A percentile compares a stretch with the other conserved stretches of the same genome.
These are phyloP conservation scores for Cremastinae sp. DNA, from an alignment of 2,888 invertebrate genomes.

Conservation along the genomic window DNA sequence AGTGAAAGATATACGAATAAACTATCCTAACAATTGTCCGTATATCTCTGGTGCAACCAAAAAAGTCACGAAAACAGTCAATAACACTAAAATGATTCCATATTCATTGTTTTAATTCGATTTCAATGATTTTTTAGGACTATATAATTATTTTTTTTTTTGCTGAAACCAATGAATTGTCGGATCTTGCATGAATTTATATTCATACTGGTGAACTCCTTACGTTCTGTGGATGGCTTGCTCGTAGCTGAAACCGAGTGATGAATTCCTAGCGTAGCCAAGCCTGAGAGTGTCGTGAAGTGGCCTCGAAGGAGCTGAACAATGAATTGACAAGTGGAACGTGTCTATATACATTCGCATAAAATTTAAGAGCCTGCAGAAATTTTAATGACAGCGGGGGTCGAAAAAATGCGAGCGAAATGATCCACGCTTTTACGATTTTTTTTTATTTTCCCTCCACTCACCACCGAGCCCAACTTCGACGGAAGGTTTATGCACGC, in stretches of 20 bases:
- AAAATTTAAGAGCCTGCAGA: slow-evolving; percentile 5
- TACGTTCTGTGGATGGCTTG: slow-evolving; percentile 42
- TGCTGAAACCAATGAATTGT: not conserved
- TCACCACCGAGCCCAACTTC: slow-evolving; percentile 56
- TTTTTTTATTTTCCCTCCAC: slow-evolving; percentile 15
- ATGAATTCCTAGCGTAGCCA: slow-evolving; percentile 35
- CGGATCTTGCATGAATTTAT: not conserved
- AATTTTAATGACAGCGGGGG: slow-evolving; percentile 14
- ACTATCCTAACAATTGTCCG: too few relatives aligned
- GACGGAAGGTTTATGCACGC: slow-evolving; percentile 43
- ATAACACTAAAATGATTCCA: too few relatives aligned
- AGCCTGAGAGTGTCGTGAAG: slow-evolving; percentile 38
- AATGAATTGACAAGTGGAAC: slow-evolving; percentile 36
- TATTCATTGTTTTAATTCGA: too few relatives aligned
- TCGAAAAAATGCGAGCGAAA: slow-evolving; percentile 7
- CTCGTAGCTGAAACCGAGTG: slow-evolving; percentile 41
- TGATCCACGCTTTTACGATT: slow-evolving; percentile 4
- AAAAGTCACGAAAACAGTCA: too few relatives aligned
- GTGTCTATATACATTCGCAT: slow-evolving; percentile 7
- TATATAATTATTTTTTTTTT: slow-evolving; percentile 4
- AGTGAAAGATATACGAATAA: too few relatives aligned
- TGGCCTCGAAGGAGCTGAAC: slow-evolving; percentile 55
- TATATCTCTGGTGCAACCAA: too few relatives aligned
- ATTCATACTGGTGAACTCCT: slow-evolving; percentile 10
- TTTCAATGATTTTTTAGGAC: too few relatives aligned